Conservation (phyloP, 2,113 vertebrate species). For the Cyanoramphus novaezelandiae region DNA sequence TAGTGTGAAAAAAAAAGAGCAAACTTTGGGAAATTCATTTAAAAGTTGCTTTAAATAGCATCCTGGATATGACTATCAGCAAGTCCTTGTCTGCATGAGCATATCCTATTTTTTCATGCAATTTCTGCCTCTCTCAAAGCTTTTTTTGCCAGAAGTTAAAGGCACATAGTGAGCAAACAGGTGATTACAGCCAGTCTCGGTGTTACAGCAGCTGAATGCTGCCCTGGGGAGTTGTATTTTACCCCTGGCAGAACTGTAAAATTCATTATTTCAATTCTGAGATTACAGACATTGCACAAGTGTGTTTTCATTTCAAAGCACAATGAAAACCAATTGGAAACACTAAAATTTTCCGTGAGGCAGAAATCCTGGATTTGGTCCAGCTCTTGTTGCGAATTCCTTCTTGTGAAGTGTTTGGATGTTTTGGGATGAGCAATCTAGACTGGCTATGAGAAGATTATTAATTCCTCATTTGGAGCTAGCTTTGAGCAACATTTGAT, state of each 20-base stretch:
- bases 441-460: constrained; percentile 23
- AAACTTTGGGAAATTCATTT: neutral
- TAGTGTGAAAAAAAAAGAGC: neutral
- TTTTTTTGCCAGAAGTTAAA: constrained; percentile 8
- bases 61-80: neutral
- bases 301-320: constrained; percentile 61
- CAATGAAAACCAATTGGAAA: constrained; percentile 65
- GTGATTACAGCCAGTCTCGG: constrained; percentile 50
- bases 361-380: constrained; percentile 51
- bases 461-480: constrained; percentile 44
- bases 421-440: constrained; percentile 50
- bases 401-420: constrained; percentile 2
- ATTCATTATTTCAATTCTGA: constrained; percentile 58
- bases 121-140: neutral
- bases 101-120: neutral
- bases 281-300: constrained; percentile 39
- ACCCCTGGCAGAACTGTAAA: constrained; percentile 64
- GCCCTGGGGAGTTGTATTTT: constrained; percentile 62
- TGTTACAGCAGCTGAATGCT: constrained; percentile 40
- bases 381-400: constrained; percentile 40
- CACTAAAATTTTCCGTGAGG: constrained; percentile 62
- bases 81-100: neutral
- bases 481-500: constrained; percentile 25
- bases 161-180: constrained; percentile 22
- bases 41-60: neutral